phyloP scores from a whole-genome alignment of 1,140 invertebrate species.

The Linepithema humile region DNA sequence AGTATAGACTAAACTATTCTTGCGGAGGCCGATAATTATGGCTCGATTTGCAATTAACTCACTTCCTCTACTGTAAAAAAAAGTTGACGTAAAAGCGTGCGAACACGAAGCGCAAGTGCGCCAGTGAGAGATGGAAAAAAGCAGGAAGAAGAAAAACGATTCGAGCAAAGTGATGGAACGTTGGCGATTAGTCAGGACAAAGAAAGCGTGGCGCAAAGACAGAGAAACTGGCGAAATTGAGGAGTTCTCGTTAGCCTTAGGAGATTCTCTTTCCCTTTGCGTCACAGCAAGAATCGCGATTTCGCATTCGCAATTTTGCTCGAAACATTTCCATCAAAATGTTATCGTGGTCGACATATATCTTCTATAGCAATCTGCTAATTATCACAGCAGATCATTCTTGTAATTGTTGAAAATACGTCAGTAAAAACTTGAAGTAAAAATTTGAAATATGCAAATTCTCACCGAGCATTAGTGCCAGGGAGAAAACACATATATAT shows the following conservation, averaged over 20 bases:
- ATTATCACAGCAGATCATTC: neutral
- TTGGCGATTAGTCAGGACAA: slow-evolving; percentile 39
- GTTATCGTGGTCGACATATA: neutral
- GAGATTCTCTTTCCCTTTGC: slow-evolving; percentile 4
- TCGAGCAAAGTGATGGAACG: slow-evolving; percentile 37
- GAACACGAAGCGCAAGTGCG: neutral
- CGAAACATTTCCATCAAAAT: neutral
- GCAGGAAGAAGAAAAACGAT: slow-evolving; percentile 19
- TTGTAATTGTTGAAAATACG: neutral
- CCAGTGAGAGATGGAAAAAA: neutral
- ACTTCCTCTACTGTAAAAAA: neutral
- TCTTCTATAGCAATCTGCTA: neutral
- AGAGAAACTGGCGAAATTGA: slow-evolving; percentile 24
- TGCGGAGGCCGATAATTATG: slow-evolving; percentile 7
- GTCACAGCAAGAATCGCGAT: neutral
- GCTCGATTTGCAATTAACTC: slow-evolving; percentile 47
- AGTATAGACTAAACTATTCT: neutral
- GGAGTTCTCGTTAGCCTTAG: slow-evolving; percentile 30
- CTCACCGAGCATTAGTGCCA: neutral
- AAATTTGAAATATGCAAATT: neutral
- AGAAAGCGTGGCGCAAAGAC: slow-evolving; percentile 6
- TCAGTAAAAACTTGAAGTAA: neutral
- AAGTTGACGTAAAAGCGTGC: slow-evolving; percentile 3
- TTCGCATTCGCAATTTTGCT: neutral
- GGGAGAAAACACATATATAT: neutral